Base-by-base conservation (phyloP, 2,113 vertebrate species). In the Blennius ocellaris region DNA sequence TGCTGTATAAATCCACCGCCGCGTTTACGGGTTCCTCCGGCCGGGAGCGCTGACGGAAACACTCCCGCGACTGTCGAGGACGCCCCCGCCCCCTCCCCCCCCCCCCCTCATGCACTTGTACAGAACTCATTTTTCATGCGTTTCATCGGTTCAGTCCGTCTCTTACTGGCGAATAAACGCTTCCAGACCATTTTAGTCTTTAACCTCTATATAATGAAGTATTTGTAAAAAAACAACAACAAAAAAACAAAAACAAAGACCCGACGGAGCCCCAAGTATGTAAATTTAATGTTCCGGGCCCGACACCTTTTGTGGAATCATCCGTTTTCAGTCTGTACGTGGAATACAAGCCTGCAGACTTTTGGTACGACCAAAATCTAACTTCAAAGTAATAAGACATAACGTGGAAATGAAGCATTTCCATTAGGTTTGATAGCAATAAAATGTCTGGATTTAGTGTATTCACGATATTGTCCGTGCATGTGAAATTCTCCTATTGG, bases 371-470 rank as follows among this genome's bases (percentile, higher is more conserved):
- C 47, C 47, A 14, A 52, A 36, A 15, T 61, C 40, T 15, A 58
- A 16, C 8, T 49, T 59, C 60, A 53, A 56, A 73, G 50, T 78
- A 84, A 85, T 79, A 73, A 83, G 30, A 75, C 14, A 21, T 38
- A 30, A 66, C 61, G 50, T 55, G 55, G 44, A 74, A 61, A 74
- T 41, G 43, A 30, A 30, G 49, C 38, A 68, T 72, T 76, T 84
- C 79, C 73, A 77, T 82, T 68, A 38, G 47, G 17, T 67, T 87
- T 66, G 51, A 84, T 51, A 91, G 89, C 90, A 91, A 90, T 91
- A 91, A 90, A 21, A 60, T 82, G 21, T 83, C 65, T 38, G 48
- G n/a, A 72, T 75, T 69, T 53, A 76, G 45, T 83, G 39, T 50
- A 36, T 71, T 68, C 50, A 68, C 40, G 69, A 44, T 69, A 41